These are phyloP conservation scores for Ceyx margarethae DNA, from an alignment of 2,113 vertebrate genomes.

Conservation along the genomic window DNA sequence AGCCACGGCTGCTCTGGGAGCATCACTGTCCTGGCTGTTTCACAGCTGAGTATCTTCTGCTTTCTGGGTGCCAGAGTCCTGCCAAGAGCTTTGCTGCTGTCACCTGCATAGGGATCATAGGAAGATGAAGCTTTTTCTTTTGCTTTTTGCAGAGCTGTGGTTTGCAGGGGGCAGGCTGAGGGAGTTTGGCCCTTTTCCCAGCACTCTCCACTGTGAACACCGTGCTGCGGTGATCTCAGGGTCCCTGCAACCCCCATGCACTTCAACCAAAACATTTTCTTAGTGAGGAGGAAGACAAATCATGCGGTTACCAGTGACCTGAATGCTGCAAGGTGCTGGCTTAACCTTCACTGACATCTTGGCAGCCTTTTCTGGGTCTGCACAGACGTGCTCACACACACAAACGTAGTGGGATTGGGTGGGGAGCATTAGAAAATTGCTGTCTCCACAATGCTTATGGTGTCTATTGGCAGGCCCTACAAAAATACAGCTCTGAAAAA, in stretches of 20 bases:
- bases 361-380: background rate
- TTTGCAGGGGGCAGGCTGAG: background rate
- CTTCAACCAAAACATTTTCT: background rate
- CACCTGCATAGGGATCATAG: background rate
- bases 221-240: too few relatives aligned
- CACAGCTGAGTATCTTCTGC: background rate
- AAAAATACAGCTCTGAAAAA: background rate
- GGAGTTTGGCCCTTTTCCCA: background rate
- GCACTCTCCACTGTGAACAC: background rate
- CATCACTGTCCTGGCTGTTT: background rate
- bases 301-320: background rate
- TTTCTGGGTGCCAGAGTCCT: background rate
- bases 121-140: background rate
- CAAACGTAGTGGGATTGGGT: background rate
- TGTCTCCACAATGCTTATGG: background rate
- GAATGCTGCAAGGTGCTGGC: background rate
- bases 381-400: accelerated
- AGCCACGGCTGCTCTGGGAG: background rate
- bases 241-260: background rate
- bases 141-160: background rate
- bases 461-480: background rate
- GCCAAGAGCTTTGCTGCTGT: background rate
- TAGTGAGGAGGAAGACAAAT: background rate
- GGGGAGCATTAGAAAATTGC: background rate
- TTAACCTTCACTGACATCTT: background rate